Base-by-base conservation (phyloP, 2,797 vertebrate genomes). In the Alfaro cultratus region DNA sequence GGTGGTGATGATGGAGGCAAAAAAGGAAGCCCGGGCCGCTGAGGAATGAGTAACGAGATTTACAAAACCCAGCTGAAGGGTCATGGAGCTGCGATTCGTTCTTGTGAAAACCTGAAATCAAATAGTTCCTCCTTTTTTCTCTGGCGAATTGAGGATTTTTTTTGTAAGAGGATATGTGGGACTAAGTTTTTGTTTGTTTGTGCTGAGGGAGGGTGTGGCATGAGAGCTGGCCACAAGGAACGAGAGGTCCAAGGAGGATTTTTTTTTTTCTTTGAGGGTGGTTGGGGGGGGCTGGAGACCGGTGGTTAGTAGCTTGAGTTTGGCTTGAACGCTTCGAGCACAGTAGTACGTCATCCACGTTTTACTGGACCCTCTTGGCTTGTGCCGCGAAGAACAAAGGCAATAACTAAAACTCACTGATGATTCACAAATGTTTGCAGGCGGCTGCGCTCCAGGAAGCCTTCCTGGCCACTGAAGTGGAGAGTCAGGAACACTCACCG, bases 371-470 rank as follows among this genome's bases (percentile, higher is more conserved):
- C 81, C 81, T 90, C 83, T 89, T 85, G 86, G 84, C 87, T 70
- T 81, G 86, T n/a, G 43, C 84, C 53, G 49, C 82, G 85, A 84
- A 86, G 88, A 91, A 93, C 87, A 90, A 92, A 92, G 90, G 76
- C 85, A 89, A 85, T 87, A 87, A 85, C 80, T 81, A 84, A 51
- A 92, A 90, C 85, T 85, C 84, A 85, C 81, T 91, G 93, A 94
- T 94, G 93, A 93, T 89, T 93, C 90, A 85, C 89, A 92, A 93
- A 94, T 90, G 93, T 91, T 82, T 51, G 49, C 21, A 18, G 49
- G 87, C 85, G 93, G 92, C 90, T 91, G 83, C 51, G 74, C 80
- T 93, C 91, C 93, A 94, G 83, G 80, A 93, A 80, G 85, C 81
- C 83, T 87, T 76, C 82, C 80, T 41, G 73, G 82, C 86, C 87